Conservation (phyloP, 2,888 invertebrate species). For the Lottia scabra region DNA sequence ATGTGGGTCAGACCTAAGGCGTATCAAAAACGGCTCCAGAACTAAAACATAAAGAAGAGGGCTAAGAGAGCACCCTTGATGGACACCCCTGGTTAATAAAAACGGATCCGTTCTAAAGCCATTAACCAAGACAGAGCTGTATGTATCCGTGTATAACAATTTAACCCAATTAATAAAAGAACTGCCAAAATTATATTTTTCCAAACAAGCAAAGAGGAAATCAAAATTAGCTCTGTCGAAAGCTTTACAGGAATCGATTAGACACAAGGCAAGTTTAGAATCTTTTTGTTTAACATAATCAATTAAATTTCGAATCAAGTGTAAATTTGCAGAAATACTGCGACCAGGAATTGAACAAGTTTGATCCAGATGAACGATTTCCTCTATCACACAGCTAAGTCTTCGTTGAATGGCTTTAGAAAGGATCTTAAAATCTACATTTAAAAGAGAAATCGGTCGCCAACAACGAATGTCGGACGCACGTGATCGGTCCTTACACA, state of each 20-base stretch:
- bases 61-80: background rate
- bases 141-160: background rate
- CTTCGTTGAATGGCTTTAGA: slow-evolving; percentile 19
- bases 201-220: slow-evolving; percentile 3
- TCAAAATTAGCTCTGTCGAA: slow-evolving; percentile 33
- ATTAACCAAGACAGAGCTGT: background rate
- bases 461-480: background rate
- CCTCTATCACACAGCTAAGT: slow-evolving; percentile 9
- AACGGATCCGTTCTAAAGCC: background rate
- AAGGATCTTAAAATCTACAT: background rate
- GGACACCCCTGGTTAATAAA: background rate
- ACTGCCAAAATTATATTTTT: slow-evolving; percentile 9
- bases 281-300: slow-evolving; percentile 16
- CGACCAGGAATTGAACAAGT: slow-evolving; percentile 15
- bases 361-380: slow-evolving; percentile 20
- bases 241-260: slow-evolving; percentile 2
- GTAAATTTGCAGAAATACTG: slow-evolving; percentile 17
- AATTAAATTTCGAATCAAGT: slow-evolving; percentile 19
- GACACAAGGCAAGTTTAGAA: background rate
- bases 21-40: slow-evolving; percentile 6
- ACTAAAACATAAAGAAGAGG: slow-evolving; percentile 7
- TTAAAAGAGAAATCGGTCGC: background rate
- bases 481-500: background rate
- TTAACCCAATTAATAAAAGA: slow-evolving; percentile 15
- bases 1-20: background rate